Conservation (phyloP, 2,888 invertebrate genomes). For the Tillus elongatus region DNA sequence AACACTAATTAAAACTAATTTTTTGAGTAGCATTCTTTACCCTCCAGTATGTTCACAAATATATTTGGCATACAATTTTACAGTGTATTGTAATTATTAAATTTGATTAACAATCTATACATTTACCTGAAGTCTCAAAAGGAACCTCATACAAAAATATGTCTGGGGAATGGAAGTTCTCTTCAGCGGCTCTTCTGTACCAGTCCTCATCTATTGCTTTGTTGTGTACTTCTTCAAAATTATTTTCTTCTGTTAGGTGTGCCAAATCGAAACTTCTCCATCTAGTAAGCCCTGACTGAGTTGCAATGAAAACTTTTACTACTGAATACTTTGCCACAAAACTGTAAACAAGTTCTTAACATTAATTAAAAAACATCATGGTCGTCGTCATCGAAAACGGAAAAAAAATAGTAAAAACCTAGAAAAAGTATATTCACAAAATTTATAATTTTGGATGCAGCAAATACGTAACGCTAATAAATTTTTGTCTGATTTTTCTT, state of each 20-base stretch:
- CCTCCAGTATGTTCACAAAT: no score
- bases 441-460: slow-evolving; percentile 1
- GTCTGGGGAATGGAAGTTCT: slow-evolving; percentile 63
- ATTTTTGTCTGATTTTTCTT: no score
- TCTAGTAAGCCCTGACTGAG: slow-evolving; percentile 78
- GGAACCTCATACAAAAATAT: slow-evolving; percentile 76
- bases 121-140: slow-evolving; percentile 47
- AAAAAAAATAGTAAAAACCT: no score
- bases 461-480: no score
- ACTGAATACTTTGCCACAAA: slow-evolving; percentile 25
- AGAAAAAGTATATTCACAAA: slow-evolving; percentile 2
- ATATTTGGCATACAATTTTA: no score
- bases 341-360: slow-evolving; percentile 17
- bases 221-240: slow-evolving; percentile 44
- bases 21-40: no score
- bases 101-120: no score
- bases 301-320: slow-evolving; percentile 66
- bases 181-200: slow-evolving; percentile 81
- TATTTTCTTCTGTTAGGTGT: slow-evolving; percentile 24
- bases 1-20: no score
- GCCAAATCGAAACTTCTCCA: slow-evolving; percentile 52
- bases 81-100: no score
- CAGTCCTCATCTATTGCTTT: slow-evolving; percentile 78
- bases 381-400: no score
- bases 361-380: no score